phyloP scores from a whole-genome alignment of 1,140 invertebrate species.

The Mya arenaria region DNA sequence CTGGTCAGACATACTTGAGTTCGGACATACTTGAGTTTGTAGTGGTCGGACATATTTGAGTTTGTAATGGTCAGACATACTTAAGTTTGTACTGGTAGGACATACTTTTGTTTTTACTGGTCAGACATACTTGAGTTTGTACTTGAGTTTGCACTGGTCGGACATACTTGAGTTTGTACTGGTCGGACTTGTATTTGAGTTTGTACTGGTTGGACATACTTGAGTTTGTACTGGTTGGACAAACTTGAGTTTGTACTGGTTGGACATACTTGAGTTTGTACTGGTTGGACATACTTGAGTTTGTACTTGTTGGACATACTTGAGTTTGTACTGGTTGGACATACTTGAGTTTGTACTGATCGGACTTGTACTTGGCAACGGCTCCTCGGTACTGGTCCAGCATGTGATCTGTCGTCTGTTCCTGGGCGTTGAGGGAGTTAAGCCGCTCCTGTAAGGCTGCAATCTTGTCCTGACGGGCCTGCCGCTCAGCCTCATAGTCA shows the following conservation, averaged over 20 bases:
- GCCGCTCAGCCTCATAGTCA: slow-evolving; percentile 75
- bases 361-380: slow-evolving; percentile 70
- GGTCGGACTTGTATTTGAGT: neutral
- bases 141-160: neutral
- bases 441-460: slow-evolving; percentile 64
- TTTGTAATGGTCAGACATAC: neutral
- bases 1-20: neutral
- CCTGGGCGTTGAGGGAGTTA: slow-evolving; percentile 57
- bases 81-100: neutral
- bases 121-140: slow-evolving; percentile 35
- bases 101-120: neutral
- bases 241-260: neutral
- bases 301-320: neutral
- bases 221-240: neutral
- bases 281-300: neutral
- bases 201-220: neutral
- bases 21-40: neutral
- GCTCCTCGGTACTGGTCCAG: slow-evolving; percentile 70
- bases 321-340: slow-evolving; percentile 13
- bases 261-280: slow-evolving; percentile 42
- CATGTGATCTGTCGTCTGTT: slow-evolving; percentile 74
- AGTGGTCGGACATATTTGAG: neutral
- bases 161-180: neutral
- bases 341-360: slow-evolving; percentile 68
- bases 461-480: slow-evolving; percentile 69